phyloP scores from a whole-genome alignment of 1,140 invertebrate species.

The Varroa destructor region DNA sequence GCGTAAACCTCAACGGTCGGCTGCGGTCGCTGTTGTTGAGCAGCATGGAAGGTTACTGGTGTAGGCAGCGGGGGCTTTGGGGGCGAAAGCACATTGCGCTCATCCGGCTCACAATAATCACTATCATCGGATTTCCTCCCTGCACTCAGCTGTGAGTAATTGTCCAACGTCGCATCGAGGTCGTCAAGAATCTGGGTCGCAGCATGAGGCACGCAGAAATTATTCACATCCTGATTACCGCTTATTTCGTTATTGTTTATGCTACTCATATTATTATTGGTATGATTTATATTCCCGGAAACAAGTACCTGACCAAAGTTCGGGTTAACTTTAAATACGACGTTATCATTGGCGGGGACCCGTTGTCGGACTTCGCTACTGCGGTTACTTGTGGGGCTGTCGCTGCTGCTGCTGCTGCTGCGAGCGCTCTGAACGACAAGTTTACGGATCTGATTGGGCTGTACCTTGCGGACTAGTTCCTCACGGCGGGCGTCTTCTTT shows the following conservation, averaged over 20 bases:
- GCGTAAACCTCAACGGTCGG: conserved; percentile 1
- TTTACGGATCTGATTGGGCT: too few relatives aligned
- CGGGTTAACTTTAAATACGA: conserved; percentile 20
- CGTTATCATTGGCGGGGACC: background rate
- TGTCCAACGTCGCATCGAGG: conserved; percentile 13
- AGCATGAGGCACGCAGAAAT: background rate
- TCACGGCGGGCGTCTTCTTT: too few relatives aligned
- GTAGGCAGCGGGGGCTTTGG: background rate
- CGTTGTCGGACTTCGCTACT: too few relatives aligned
- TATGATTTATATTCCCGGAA: too few relatives aligned
- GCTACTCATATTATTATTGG: too few relatives aligned
- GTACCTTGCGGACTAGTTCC: too few relatives aligned
- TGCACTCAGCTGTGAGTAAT: conserved; percentile 12
- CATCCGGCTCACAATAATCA: conserved; percentile 20
- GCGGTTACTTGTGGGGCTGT: too few relatives aligned
- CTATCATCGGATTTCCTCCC: conserved; percentile 18
- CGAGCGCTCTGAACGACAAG: too few relatives aligned
- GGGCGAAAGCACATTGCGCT: background rate
- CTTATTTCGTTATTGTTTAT: background rate
- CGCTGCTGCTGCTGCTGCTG: too few relatives aligned
- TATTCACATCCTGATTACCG: background rate
- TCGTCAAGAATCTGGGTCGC: conserved; percentile 18
- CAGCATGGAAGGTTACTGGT: background rate
- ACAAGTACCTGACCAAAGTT: background rate
- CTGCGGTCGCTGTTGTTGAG: background rate